Evolutionary conservation across 2,888 invertebrate genomes (phyloP).

Genomic region (Caenorhabditis drosophilae): DNA sequence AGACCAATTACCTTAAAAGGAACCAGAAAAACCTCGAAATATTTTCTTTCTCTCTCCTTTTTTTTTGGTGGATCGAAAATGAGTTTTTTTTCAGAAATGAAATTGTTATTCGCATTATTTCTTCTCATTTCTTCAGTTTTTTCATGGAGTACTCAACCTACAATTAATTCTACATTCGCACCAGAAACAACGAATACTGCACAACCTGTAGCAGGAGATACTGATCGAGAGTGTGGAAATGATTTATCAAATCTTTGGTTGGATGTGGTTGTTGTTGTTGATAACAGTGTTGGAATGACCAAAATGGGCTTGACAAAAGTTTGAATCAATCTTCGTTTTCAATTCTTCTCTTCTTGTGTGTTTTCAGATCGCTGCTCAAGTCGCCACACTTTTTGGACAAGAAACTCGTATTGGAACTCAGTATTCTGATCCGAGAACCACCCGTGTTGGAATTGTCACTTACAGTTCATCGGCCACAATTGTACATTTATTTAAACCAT

Average conservation of each 20-base stretch:
- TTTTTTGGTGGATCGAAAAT: too few relatives aligned
- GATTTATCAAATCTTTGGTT: constrained; percentile 24
- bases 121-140: too few relatives aligned
- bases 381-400: constrained; percentile 16
- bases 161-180: not conserved
- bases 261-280: constrained; percentile 24
- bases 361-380: constrained; percentile 15
- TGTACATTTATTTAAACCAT: too few relatives aligned
- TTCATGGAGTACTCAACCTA: not conserved
- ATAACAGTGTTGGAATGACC: constrained; percentile 33
- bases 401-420: constrained; percentile 11
- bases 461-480: constrained; percentile 8
- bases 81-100: too few relatives aligned
- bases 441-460: constrained; percentile 24
- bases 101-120: too few relatives aligned
- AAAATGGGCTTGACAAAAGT: constrained; percentile 10
- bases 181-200: not conserved
- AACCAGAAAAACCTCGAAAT: too few relatives aligned
- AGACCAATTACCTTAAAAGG: too few relatives aligned
- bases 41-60: too few relatives aligned
- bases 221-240: constrained; percentile 22
- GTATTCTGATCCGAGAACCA: constrained; percentile 11
- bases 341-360: not conserved
- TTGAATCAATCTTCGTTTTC: not conserved
- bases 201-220: not conserved